Evolutionary conservation across 2,888 invertebrate species (phyloP), one percentile per base, ranked within the genome.

Genomic region (Troides helena): DNA sequence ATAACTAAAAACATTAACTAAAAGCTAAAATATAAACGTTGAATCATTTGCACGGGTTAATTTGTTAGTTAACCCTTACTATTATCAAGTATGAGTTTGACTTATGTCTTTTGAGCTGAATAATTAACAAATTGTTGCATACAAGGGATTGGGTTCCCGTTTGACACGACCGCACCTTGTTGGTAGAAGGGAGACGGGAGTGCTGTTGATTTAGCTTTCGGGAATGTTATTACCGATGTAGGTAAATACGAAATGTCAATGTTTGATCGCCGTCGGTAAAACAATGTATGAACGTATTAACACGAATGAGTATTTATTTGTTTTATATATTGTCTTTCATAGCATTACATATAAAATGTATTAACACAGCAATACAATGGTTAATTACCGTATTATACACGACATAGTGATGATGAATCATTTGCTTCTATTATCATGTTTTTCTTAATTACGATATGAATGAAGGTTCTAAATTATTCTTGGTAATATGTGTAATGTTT

Each of bases 281-380:
- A 65, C 65, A 63, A 50, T 57, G 30, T 25, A 92, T 94, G 87
- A 96, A 96, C 93, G 95, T 95, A 90, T 96, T 96, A 75, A 96
- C 96, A 87, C 96, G 96, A 92, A 53, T 4, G 1, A 53, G 30
- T 30, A 30, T 30, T 53, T 18, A 46, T 46, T 53, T 53, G n/a
- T 8, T 53, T 18, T 53, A n/a, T n/a, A 53, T 0, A 2, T 3
- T n/a, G 6, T 53, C 8, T 53, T n/a, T 53, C n/a, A 18, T 18
- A 8, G 5, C 6, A 53, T n/a, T 6, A 53, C 18, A n/a, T 53
- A n/a, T n/a, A n/a, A 46, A 12, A 46, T 53, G 6, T n/a, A 4
- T 14, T 50, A 12, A 53, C 18, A n/a, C 18, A 6, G 53, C n/a
- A 14, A 46, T 46, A 46, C 46, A 39, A 39, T 39, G 7, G 46